These are phyloP conservation scores for Mustelus asterias DNA, from an alignment of 2,113 vertebrate species.

Conservation along the genomic window DNA sequence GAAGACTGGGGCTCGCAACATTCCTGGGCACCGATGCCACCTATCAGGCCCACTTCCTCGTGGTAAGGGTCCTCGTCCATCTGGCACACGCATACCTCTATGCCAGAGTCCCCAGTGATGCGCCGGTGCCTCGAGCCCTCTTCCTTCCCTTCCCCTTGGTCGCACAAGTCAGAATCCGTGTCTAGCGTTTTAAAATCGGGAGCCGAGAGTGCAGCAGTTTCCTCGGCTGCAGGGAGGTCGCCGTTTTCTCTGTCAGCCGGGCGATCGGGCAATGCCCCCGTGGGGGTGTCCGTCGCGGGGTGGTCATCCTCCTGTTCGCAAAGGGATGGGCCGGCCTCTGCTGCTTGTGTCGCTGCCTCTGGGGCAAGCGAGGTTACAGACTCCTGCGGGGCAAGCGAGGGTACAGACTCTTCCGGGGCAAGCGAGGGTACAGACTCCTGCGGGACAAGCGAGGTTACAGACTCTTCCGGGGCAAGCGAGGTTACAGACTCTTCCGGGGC, in stretches of 20 bases:
- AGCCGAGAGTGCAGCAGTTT: neutral
- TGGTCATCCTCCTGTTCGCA: neutral
- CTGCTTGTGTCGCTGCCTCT: neutral
- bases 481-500: conserved; percentile 39
- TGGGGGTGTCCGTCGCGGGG: too few species aligned
- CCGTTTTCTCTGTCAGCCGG: neutral
- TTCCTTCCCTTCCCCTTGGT: conserved; percentile 39
- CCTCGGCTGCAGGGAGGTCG: neutral
- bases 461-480: conserved; percentile 38
- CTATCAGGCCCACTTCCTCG: conserved; percentile 19
- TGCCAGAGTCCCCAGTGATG: conserved; percentile 69
- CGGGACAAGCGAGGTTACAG: neutral
- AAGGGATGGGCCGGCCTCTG: neutral
- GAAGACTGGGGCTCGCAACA: conserved; percentile 21
- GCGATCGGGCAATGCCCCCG: neutral
- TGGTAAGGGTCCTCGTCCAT: conserved; percentile 52
- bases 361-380: neutral
- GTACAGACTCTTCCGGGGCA: conserved; percentile 39
- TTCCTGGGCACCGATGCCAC: neutral
- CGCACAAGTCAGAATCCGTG: conserved; percentile 37
- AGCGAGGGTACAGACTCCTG: conserved; percentile 40
- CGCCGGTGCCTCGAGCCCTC: conserved; percentile 62
- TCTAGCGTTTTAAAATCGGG: conserved; percentile 22
- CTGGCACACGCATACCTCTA: conserved; percentile 68
- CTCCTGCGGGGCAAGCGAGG: conserved; percentile 46